Evolutionary conservation across 2,113 vertebrate species (phyloP).

Genomic region (Paradoxurus hermaphroditus): DNA sequence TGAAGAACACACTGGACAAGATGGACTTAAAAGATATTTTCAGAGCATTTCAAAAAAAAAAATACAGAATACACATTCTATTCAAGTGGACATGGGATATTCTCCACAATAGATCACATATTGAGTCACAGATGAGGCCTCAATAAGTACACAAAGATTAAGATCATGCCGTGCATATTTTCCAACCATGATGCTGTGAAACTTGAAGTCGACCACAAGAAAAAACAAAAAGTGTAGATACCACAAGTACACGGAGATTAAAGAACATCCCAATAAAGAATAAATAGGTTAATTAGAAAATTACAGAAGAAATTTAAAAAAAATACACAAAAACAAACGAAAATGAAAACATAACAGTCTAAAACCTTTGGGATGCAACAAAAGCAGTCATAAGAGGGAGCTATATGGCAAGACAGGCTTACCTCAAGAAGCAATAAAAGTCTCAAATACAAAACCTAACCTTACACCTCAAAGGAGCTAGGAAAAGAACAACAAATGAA

Average conservation of each 20-base stretch:
- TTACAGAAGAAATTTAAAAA: not conserved
- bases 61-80: not conserved
- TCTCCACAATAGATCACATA: not conserved
- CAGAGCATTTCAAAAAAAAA: not conserved
- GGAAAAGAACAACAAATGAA: not conserved
- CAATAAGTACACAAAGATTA: not conserved
- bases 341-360: too few relatives aligned
- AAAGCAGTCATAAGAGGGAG: not conserved
- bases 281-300: not conserved
- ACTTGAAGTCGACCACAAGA: not conserved
- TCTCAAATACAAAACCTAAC: not conserved
- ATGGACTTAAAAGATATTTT: not conserved
- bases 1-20: not conserved
- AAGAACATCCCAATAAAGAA: not conserved
- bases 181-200: not conserved
- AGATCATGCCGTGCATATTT: not conserved
- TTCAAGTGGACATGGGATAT: not conserved
- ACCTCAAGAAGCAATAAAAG: not conserved
- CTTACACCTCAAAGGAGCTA: not conserved
- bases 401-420: not conserved
- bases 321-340: not conserved
- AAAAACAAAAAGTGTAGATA: not conserved
- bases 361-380: too few relatives aligned
- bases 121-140: not conserved
- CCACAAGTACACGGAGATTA: not conserved